These are phyloP conservation scores for Fistularia commersonii DNA, from an alignment of 2,797 vertebrate species.

Conservation along the genomic window DNA sequence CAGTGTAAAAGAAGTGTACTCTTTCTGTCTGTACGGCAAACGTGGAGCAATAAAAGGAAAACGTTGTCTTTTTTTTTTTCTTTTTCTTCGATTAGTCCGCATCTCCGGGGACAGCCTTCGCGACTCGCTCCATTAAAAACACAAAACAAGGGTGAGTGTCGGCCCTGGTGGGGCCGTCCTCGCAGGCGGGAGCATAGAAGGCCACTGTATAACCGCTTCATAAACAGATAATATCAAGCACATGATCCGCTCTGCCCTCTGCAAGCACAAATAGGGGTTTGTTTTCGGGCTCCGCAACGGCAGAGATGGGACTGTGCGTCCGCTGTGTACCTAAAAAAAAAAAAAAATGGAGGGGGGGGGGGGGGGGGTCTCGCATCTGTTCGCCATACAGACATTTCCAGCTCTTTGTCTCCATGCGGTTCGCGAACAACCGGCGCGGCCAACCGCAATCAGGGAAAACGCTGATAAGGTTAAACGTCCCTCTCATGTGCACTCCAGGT, in stretches of 20 bases:
- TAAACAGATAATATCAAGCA: constrained; percentile 66
- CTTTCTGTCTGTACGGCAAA: not conserved
- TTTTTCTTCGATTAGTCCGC: no score
- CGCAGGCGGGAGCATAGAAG: constrained; percentile 53
- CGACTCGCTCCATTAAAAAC: not conserved
- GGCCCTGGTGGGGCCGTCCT: constrained; percentile 16
- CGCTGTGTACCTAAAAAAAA: no score
- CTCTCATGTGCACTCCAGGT: no score
- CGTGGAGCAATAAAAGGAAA: not conserved
- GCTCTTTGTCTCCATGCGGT: no score
- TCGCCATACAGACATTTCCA: no score
- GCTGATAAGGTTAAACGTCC: no score
- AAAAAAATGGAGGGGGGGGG: not conserved
- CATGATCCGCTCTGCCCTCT: constrained; percentile 55
- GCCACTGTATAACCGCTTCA: constrained; percentile 56
- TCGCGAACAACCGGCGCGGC: no score
- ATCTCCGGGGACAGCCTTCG: no score
- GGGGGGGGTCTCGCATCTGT: no score
- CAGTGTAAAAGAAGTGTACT: not conserved
- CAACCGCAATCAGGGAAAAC: no score
- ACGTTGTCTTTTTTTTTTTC: no score
- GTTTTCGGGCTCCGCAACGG: constrained; percentile 40
- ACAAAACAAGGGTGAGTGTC: constrained; percentile 12
- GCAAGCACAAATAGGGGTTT: constrained; percentile 59
- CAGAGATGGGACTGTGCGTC: constrained; percentile 13